Evolutionary conservation across 2,113 vertebrate species (phyloP).

Genomic region (Alouatta palliata): DNA sequence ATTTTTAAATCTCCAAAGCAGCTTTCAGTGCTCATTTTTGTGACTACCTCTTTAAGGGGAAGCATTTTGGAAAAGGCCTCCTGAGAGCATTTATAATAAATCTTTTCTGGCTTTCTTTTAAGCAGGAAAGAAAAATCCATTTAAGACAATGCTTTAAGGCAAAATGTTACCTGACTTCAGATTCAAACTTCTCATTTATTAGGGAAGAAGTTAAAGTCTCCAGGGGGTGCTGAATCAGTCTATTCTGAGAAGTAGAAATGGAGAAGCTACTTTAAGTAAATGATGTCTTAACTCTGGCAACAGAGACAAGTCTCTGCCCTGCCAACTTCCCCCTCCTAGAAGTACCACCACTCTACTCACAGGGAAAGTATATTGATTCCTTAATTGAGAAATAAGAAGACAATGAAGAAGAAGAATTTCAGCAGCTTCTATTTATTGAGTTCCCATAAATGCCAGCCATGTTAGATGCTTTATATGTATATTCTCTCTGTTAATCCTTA

Average conservation of each 20-base stretch:
- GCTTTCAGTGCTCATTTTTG: conserved; percentile 62
- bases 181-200: conserved; percentile 80
- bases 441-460: background rate
- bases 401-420: background rate
- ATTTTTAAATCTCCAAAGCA: conserved; percentile 11
- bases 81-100: conserved; percentile 79
- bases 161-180: conserved; percentile 77
- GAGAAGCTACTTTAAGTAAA: conserved; percentile 69
- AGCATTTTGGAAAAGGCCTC: conserved; percentile 73
- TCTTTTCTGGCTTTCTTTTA: conserved; percentile 81
- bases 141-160: conserved; percentile 79
- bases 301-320: background rate
- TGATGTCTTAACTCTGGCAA: conserved; percentile 1
- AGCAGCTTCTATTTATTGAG: background rate
- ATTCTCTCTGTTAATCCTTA: background rate
- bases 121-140: conserved; percentile 76
- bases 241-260: conserved; percentile 64
- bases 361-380: background rate
- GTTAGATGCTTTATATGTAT: background rate
- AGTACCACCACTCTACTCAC: background rate
- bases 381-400: background rate
- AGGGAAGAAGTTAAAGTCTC: conserved; percentile 61
- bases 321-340: background rate
- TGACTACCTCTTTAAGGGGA: conserved; percentile 76
- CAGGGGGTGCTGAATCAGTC: conserved; percentile 54